Conservation (phyloP, 2,888 invertebrate genomes). For the Endotricha flammealis region DNA sequence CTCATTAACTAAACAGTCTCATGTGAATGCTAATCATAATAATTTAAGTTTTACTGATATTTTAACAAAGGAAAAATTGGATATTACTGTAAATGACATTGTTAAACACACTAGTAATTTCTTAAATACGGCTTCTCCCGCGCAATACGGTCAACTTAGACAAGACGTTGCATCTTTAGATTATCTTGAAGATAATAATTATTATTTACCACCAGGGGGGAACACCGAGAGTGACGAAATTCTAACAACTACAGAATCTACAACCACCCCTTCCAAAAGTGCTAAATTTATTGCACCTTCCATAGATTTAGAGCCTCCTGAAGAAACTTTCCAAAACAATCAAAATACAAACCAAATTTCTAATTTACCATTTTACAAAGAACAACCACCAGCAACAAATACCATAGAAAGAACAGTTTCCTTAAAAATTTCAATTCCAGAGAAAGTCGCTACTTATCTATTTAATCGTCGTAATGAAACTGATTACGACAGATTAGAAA, state of each 20-base stretch:
- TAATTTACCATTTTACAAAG: conserved; percentile 55
- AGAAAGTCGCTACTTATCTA: conserved; percentile 58
- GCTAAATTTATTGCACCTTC: conserved; percentile 47
- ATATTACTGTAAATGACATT: conserved; percentile 57
- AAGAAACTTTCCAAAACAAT: conserved; percentile 29
- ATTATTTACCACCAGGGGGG: conserved; percentile 35
- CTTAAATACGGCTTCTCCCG: conserved; percentile 45
- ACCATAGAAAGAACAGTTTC: conserved; percentile 69
- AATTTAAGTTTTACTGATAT: conserved; percentile 61
- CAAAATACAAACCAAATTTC: conserved; percentile 45
- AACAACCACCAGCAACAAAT: conserved; percentile 43
- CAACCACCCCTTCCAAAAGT: conserved; percentile 36
- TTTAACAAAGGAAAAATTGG: conserved; percentile 61
- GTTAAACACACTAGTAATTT: conserved; percentile 57
- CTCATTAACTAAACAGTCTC: conserved; percentile 33
- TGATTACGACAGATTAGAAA: conserved; percentile 57
- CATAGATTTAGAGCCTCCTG: conserved; percentile 49
- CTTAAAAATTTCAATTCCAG: conserved; percentile 67
- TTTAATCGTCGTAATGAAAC: conserved; percentile 51
- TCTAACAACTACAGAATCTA: conserved; percentile 41
- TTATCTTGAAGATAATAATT: conserved; percentile 37
- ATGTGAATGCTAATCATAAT: conserved; percentile 37
- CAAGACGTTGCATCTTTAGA: conserved; percentile 35
- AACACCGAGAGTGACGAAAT: conserved; percentile 47
- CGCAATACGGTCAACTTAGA: conserved; percentile 35